A percentile compares a stretch with the other conserved stretches of the same genome.
phyloP scores from a whole-genome alignment of 2,113 vertebrate species.

The Psettodes erumei region DNA sequence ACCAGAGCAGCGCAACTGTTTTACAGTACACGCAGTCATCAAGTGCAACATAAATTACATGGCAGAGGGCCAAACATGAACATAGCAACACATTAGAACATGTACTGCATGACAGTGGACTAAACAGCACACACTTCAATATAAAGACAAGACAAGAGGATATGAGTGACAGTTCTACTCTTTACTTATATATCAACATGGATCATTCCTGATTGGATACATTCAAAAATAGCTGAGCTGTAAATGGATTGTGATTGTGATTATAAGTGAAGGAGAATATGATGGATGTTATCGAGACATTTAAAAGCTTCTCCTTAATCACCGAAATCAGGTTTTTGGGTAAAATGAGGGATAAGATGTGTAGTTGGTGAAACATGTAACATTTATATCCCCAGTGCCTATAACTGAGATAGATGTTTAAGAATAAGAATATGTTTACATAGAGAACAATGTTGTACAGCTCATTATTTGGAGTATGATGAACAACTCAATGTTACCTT shows the following conservation, averaged over 20 bases:
- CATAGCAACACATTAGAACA: background rate
- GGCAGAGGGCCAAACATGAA: no score
- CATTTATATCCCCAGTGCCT: background rate
- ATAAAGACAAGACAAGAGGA: no score
- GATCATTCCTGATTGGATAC: background rate
- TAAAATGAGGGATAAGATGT: background rate
- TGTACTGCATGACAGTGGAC: background rate
- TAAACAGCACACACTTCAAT: background rate
- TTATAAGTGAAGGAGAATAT: background rate
- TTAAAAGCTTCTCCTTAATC: background rate
- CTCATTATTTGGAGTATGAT: background rate
- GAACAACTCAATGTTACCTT: slow-evolving; percentile 83
- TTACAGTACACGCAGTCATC: background rate
- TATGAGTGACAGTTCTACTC: no score
- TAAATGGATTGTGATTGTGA: background rate
- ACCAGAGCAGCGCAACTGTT: background rate
- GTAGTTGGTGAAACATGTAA: background rate
- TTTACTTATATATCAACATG: no score
- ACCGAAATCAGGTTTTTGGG: background rate
- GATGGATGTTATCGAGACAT: background rate
- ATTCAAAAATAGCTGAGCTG: background rate
- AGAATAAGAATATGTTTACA: background rate
- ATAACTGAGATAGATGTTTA: no score
- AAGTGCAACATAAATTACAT: background rate
- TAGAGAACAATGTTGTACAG: background rate